Percentiles rank a stretch among this genome's conserved stretches.
These are phyloP conservation scores for Tarsius wallacei DNA, from an alignment of 2,797 vertebrate genomes.

Conservation along the genomic window DNA sequence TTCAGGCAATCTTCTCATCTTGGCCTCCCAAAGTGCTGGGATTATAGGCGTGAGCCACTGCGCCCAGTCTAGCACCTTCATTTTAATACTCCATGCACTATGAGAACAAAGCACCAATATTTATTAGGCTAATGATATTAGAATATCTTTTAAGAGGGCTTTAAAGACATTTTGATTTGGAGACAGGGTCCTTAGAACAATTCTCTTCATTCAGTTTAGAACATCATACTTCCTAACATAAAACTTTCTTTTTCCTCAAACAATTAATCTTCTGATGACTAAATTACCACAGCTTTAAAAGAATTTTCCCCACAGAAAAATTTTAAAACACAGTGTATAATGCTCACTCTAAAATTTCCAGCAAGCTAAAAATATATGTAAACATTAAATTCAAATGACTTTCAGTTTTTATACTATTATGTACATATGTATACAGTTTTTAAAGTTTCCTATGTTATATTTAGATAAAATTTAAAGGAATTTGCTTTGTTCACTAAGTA, in stretches of 20 bases:
- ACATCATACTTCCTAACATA: neutral
- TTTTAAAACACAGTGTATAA: slow-evolving; percentile 37
- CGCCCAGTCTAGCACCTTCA: neutral
- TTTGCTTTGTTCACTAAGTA: neutral
- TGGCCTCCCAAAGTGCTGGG: no score
- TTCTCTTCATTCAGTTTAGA: slow-evolving; percentile 51
- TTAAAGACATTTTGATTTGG: slow-evolving; percentile 57
- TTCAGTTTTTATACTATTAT: slow-evolving; percentile 45
- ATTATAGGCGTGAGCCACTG: no score
- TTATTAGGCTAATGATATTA: neutral
- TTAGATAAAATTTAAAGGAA: slow-evolving; percentile 34
- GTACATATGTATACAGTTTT: neutral
- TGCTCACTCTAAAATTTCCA: slow-evolving; percentile 41
- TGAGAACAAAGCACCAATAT: neutral
- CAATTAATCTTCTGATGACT: neutral
- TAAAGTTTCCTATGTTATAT: neutral
- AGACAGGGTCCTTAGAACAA: slow-evolving; percentile 27
- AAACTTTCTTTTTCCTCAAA: slow-evolving; percentile 37
- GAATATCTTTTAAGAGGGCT: slow-evolving; percentile 1
- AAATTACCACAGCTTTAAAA: slow-evolving; percentile 16
- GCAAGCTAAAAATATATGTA: neutral
- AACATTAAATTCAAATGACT: slow-evolving; percentile 21
- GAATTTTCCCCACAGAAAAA: slow-evolving; percentile 32
- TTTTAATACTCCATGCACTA: slow-evolving; percentile 45
- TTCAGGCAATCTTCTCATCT: no score